Evolutionary conservation across 2,113 vertebrate species (phyloP).

Genomic region (Cololabis saira): DNA sequence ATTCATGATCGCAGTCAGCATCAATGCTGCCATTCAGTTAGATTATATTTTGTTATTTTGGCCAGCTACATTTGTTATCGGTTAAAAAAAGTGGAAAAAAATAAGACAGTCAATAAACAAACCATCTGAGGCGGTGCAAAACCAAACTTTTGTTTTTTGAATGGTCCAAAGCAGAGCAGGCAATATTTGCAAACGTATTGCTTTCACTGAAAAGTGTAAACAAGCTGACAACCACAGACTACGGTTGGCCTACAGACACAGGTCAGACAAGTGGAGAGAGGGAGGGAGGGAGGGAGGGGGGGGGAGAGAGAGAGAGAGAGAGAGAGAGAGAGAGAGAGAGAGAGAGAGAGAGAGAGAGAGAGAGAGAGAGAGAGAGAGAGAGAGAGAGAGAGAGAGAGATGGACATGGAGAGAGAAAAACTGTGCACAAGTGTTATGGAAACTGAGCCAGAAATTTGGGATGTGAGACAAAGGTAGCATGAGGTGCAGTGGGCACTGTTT

Average conservation of each 20-base stretch:
- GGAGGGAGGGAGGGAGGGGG: no score
- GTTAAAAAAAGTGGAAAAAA: not conserved
- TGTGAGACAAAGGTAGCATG: constrained; percentile 10
- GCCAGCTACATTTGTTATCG: not conserved
- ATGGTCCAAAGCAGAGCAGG: not conserved
- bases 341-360: not conserved
- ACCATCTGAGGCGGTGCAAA: no score
- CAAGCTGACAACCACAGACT: constrained; percentile 49
- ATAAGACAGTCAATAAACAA: not conserved
- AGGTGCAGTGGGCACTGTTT: constrained; percentile 22
- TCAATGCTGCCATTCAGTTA: not conserved
- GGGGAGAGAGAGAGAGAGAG: not conserved
- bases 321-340: constrained; percentile 5
- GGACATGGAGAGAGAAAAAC: constrained; percentile 5
- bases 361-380: constrained; percentile 13
- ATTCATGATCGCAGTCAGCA: not conserved
- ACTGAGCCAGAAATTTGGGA: constrained; percentile 26
- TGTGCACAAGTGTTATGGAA: constrained; percentile 16
- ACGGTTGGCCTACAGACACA: constrained; percentile 35
- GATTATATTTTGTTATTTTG: not conserved
- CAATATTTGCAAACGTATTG: constrained; percentile 63
- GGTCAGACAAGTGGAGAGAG: constrained; percentile 34
- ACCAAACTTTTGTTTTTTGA: not conserved
- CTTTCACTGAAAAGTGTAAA: constrained; percentile 70
- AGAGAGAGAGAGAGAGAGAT: not conserved